Evolutionary conservation across 92 coral and sea anemone genomes (phyloP).

Genomic region (Parazoanthus atlanticus): DNA sequence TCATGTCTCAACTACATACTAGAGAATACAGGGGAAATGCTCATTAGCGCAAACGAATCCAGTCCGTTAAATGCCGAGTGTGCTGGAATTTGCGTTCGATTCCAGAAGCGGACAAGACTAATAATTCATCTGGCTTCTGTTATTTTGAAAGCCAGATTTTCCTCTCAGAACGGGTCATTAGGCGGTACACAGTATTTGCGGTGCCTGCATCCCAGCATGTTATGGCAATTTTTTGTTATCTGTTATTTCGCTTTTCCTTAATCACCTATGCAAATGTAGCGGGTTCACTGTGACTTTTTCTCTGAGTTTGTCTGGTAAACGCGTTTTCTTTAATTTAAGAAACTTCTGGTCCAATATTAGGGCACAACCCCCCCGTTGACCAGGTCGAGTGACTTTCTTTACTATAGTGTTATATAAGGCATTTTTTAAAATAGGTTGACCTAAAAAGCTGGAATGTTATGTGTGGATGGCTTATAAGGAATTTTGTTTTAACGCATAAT

Average conservation of each 20-base stretch:
- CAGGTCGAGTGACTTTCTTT: neutral
- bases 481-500: neutral
- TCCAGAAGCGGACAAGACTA: neutral
- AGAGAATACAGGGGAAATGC: neutral
- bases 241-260: conserved; percentile 41
- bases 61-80: neutral
- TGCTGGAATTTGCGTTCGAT: neutral
- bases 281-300: neutral
- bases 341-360: conserved; percentile 43
- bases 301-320: conserved; percentile 47
- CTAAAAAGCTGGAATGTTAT: neutral
- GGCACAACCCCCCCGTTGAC: neutral
- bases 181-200: neutral
- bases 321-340: conserved; percentile 54
- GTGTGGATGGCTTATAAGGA: neutral
- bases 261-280: conserved; percentile 37
- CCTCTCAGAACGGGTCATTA: conserved; percentile 2
- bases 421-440: neutral
- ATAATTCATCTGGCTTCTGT: conserved; percentile 11
- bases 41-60: neutral
- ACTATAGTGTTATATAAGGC: neutral
- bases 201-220: conserved; percentile 19
- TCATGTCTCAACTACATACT: neutral
- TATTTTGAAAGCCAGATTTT: conserved; percentile 11
- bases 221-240: conserved; percentile 5